Evolutionary conservation across 1,140 invertebrate species (phyloP).

Genomic region (Micrasema minimum): DNA sequence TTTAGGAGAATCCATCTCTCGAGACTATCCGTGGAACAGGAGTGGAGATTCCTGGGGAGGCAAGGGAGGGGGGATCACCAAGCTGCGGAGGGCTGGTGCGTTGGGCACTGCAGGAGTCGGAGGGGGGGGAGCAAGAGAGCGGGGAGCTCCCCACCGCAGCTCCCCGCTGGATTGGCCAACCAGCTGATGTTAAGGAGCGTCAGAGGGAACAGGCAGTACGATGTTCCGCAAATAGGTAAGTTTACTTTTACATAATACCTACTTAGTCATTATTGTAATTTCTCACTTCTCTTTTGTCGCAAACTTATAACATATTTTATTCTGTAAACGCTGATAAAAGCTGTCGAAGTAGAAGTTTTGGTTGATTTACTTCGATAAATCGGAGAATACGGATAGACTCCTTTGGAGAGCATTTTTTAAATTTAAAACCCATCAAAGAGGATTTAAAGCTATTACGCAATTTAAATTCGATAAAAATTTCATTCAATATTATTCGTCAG

Average conservation of each 20-base stretch:
- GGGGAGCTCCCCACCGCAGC: constrained; percentile 47
- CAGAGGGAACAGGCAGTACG: constrained; percentile 73
- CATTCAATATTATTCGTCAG: too few relatives aligned
- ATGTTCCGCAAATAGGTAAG: constrained; percentile 79
- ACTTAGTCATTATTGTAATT: not conserved
- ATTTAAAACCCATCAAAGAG: too few relatives aligned
- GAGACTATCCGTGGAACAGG: constrained; percentile 49
- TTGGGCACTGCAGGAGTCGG: constrained; percentile 8
- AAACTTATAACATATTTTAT: too few relatives aligned
- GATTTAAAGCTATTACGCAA: too few relatives aligned
- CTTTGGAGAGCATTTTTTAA: too few relatives aligned
- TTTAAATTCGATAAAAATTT: too few relatives aligned
- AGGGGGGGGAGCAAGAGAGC: constrained; percentile 43
- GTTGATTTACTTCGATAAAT: too few relatives aligned
- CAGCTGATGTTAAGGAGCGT: constrained; percentile 74
- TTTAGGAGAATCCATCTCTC: constrained; percentile 48
- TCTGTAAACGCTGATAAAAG: too few relatives aligned
- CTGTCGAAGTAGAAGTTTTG: too few relatives aligned
- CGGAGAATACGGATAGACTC: too few relatives aligned
- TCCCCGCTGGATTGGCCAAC: constrained; percentile 62
- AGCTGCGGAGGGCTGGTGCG: constrained; percentile 38
- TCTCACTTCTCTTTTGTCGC: not conserved
- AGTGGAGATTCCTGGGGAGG: constrained; percentile 48
- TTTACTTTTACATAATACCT: constrained; percentile 52
- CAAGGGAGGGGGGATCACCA: constrained; percentile 35